Conservation (phyloP, 2,797 vertebrate species). For the Muraenolepis orangiensis region DNA sequence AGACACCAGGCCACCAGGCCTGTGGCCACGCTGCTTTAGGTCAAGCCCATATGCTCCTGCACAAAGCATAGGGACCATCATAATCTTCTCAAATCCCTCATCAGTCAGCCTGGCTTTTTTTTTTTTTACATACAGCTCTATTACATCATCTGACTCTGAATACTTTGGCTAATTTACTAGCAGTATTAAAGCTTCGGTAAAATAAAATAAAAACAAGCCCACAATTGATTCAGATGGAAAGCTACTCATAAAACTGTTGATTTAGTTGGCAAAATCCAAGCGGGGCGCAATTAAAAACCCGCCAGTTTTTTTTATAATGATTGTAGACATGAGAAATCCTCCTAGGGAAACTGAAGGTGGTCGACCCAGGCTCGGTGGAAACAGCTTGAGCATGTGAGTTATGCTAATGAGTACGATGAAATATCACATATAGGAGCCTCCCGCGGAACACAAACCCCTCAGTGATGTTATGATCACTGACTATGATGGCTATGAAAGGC, state of each 20-base stretch:
- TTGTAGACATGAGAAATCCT: neutral
- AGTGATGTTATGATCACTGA: conserved; percentile 11
- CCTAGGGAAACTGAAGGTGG: neutral
- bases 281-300: conserved; percentile 13
- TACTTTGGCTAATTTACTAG: neutral
- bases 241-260: neutral
- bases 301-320: conserved; percentile 12
- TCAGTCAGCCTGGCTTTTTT: too few relatives aligned
- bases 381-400: neutral
- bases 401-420: conserved; percentile 7
- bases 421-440: neutral
- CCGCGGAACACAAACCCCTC: conserved; percentile 13
- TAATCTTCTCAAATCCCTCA: conserved; percentile 35
- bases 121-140: conserved; percentile 40
- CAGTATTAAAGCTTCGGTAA: neutral
- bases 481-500: conserved; percentile 13
- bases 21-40: conserved; percentile 37
- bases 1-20: conserved; percentile 41
- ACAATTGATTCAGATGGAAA: neutral
- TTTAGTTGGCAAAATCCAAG: conserved; percentile 5
- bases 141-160: neutral
- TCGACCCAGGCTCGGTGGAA: neutral
- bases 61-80: conserved; percentile 49
- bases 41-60: conserved; percentile 54
- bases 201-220: neutral